A percentile compares a stretch with the other conserved stretches of the same genome.
Conservation (phyloP, 2,888 invertebrate genomes). For the Microdon myrmicae region DNA sequence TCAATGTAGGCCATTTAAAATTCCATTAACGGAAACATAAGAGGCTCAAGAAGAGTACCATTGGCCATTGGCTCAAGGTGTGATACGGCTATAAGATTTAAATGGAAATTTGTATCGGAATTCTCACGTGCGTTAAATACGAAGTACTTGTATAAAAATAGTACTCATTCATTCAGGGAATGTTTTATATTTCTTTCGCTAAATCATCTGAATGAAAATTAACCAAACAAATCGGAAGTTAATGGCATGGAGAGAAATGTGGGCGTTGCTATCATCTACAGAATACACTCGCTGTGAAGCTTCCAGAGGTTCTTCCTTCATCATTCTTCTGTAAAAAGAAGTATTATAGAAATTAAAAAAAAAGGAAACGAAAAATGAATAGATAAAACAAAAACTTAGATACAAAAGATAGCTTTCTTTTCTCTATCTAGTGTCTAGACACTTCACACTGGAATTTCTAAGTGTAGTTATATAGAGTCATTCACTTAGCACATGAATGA, state of each 20-base stretch:
- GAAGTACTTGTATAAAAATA: slow-evolving; percentile 15
- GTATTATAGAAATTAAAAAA: too few relatives aligned
- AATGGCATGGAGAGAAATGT: slow-evolving; percentile 29
- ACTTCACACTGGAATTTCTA: slow-evolving; percentile 5
- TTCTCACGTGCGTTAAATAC: slow-evolving; percentile 46
- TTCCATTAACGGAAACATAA: slow-evolving; percentile 43
- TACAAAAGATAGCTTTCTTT: too few relatives aligned
- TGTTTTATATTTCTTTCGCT: slow-evolving; percentile 20
- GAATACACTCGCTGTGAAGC: slow-evolving; percentile 45
- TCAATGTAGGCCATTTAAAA: slow-evolving; percentile 40
- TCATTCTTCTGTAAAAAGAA: too few relatives aligned
- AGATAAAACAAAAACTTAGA: too few relatives aligned
- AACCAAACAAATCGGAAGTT: slow-evolving; percentile 30
- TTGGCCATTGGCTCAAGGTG: slow-evolving; percentile 27
- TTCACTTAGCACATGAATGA: slow-evolving; percentile 26
- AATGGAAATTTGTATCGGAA: slow-evolving; percentile 36
- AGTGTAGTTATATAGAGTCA: slow-evolving; percentile 8
- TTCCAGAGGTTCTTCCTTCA: slow-evolving; percentile 24
- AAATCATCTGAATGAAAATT: slow-evolving; percentile 9
- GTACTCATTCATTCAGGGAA: slow-evolving; percentile 27
- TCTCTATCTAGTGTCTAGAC: background rate
- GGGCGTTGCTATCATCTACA: slow-evolving; percentile 44
- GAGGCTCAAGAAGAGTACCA: slow-evolving; percentile 12
- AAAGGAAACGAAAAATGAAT: too few relatives aligned
- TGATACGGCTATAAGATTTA: slow-evolving; percentile 29